phyloP scores from a whole-genome alignment of 2,797 vertebrate species.

The Orestias chungarensis region DNA sequence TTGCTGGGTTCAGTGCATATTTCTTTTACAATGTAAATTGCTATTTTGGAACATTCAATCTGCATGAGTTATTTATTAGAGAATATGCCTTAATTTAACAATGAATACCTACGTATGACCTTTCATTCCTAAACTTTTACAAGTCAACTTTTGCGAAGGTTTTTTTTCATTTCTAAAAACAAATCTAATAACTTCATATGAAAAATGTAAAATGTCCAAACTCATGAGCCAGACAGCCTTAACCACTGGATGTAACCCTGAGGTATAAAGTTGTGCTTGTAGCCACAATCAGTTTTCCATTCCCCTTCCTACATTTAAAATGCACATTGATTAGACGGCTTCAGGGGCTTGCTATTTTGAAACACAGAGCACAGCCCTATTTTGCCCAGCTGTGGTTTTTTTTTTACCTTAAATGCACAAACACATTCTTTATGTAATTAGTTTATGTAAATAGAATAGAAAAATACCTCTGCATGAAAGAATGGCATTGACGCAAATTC shows the following conservation, averaged over 20 bases:
- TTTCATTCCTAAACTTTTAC: conserved; percentile 7
- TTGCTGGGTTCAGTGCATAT: not conserved
- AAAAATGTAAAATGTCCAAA: conserved; percentile 31
- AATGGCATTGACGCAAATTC: conserved; percentile 2
- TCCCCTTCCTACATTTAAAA: conserved; percentile 49
- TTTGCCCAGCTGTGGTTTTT: conserved; percentile 66
- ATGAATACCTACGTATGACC: not conserved
- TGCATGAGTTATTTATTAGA: not conserved
- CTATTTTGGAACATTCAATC: not conserved
- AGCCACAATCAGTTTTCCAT: conserved; percentile 43
- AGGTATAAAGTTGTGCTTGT: conserved; percentile 24
- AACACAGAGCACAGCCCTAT: conserved; percentile 33
- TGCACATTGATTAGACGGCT: conserved; percentile 67
- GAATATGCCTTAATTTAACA: not conserved
- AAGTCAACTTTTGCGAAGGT: conserved; percentile 10
- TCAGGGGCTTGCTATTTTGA: conserved; percentile 61
- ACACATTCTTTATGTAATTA: conserved; percentile 30
- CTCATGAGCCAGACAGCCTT: conserved; percentile 19
- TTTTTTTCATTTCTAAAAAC: conserved; percentile 2
- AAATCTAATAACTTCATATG: conserved; percentile 17
- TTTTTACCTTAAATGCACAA: conserved; percentile 22
- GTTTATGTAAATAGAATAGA: conserved; percentile 23
- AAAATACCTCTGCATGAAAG: conserved; percentile 3
- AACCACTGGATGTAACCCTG: conserved; percentile 14
- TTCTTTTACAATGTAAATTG: not conserved